These are phyloP conservation scores for Oncorhynchus keta DNA, from an alignment of 2,113 vertebrate genomes.

Conservation along the genomic window DNA sequence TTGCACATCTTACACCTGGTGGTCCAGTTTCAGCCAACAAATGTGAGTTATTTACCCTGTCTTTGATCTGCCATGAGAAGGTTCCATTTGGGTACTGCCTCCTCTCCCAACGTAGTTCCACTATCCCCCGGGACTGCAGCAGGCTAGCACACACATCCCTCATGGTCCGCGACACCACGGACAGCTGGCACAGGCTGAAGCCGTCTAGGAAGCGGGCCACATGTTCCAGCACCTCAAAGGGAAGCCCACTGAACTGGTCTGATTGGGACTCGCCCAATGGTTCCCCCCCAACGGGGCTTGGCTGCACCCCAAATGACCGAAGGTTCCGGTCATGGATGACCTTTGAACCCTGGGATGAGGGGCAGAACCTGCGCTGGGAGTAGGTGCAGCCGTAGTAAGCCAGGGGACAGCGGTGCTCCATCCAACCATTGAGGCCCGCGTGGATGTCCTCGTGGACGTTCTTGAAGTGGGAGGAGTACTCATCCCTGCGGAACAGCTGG, in stretches of 20 bases:
- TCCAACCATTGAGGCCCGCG: conserved; percentile 96
- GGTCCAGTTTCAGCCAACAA: too few relatives aligned
- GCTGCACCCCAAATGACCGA: conserved; percentile 90
- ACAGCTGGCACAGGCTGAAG: conserved; percentile 95
- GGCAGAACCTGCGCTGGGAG: conserved; percentile 92
- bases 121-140: conserved; percentile 92
- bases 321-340: conserved; percentile 91
- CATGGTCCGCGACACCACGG: conserved; percentile 90
- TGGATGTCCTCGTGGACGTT: conserved; percentile 98
- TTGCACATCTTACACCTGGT: too few relatives aligned
- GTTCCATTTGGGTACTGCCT: conserved; percentile 69
- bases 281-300: conserved; percentile 64
- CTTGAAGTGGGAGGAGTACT: conserved; percentile 96
- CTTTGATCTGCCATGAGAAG: conserved; percentile 90
- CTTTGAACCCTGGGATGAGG: conserved; percentile 83
- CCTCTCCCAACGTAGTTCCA: conserved; percentile 92
- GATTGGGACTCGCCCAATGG: conserved; percentile 65
- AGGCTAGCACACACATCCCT: conserved; percentile 94
- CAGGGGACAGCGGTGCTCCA: conserved; percentile 95
- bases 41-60: conserved; percentile 77
- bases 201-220: conserved; percentile 94
- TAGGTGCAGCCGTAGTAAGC: conserved; percentile 97
- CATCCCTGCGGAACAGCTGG: conserved; percentile 93
- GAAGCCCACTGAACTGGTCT: conserved; percentile 88
- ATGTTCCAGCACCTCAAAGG: conserved; percentile 91